Base-by-base conservation (phyloP, 2,888 invertebrate species). In the Ophion obscuratus region DNA sequence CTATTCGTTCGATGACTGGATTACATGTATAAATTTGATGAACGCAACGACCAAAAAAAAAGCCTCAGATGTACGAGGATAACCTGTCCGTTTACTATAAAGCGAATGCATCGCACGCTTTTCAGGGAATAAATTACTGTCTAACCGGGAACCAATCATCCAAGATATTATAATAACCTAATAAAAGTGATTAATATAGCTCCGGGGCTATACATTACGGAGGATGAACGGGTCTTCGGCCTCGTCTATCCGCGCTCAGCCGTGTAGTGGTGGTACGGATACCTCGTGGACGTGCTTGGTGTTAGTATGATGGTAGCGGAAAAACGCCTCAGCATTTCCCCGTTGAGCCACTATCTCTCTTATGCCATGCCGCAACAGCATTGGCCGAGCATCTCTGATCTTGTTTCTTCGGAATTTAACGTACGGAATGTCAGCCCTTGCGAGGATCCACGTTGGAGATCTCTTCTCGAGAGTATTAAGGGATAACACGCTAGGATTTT, bases 161-260 rank as follows among this genome's bases (percentile, higher is more conserved):
- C 88, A 88, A 64, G 88, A 90, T 91, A 92, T 92, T 92, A 91
- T 92, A 92, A 92, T 92, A 91, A 92, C 90, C 92, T 90, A 92
- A 92, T 92, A 92, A 92, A 92, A 91, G 91, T 92, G 90, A 92
- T 92, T 91, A 92, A 92, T 91, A 90, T 90, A 89, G 87, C 88
- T 88, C 87, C 76, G 87, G 87, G 85, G 89, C 90, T 89, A 91
- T 91, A 90, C 90, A 90, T 90, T 91, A 90, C 88, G 59, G 24
- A 27, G 81, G 59, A 81, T 73, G 73, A 77, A 61, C 77, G 81
- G 62, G 73, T 40, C 31, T 9, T 76, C 83, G 59, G 78, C 64
- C 80, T 68, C 82, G 74, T 71, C 81, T 59, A 76, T 82, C 61
- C 71, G 36, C 68, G 20, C 74, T 47, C 57, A 24, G 67, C 62